A percentile compares a stretch with the other conserved stretches of the same genome.
phyloP scores from a whole-genome alignment of 2,888 invertebrate species.

The Galerucella calmariensis region DNA sequence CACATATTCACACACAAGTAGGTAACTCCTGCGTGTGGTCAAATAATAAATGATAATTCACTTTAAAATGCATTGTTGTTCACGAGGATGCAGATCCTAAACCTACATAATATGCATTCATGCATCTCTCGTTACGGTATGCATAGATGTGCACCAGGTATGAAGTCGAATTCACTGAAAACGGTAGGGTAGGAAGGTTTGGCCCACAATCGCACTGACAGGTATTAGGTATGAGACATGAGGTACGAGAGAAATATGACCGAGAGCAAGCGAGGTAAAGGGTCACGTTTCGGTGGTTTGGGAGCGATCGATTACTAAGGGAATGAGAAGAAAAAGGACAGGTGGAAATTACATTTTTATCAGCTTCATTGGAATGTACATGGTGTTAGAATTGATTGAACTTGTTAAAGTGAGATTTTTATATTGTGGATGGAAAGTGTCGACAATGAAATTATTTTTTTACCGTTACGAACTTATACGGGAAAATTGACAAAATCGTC shows the following conservation, averaged over 20 bases:
- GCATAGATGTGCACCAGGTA: conserved; percentile 4
- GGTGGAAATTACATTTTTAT: conserved; percentile 12
- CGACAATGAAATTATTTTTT: too few species aligned
- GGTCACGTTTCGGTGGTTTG: conserved; percentile 22
- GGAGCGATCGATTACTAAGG: conserved; percentile 19
- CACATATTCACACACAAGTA: too few species aligned
- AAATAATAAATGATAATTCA: not conserved
- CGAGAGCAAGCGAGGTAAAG: conserved; percentile 1
- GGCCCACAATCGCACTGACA: conserved; percentile 15
- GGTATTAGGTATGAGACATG: conserved; percentile 23
- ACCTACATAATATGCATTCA: conserved; percentile 8
- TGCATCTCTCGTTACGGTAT: conserved; percentile 1
- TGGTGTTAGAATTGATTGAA: not conserved
- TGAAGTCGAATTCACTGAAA: conserved; percentile 9
- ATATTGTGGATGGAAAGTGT: too few species aligned
- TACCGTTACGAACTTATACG: too few species aligned
- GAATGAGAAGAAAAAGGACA: conserved; percentile 14
- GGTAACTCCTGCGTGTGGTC: not conserved
- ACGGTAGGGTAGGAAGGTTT: not conserved
- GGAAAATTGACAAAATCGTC: too few species aligned
- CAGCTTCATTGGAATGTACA: not conserved
- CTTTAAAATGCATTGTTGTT: not conserved
- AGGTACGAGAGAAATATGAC: conserved; percentile 24
- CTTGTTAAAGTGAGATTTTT: too few species aligned
- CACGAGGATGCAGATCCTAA: not conserved